These are phyloP conservation scores for Lucinisca nassula DNA, from an alignment of 2,888 invertebrate species.

Conservation along the genomic window DNA sequence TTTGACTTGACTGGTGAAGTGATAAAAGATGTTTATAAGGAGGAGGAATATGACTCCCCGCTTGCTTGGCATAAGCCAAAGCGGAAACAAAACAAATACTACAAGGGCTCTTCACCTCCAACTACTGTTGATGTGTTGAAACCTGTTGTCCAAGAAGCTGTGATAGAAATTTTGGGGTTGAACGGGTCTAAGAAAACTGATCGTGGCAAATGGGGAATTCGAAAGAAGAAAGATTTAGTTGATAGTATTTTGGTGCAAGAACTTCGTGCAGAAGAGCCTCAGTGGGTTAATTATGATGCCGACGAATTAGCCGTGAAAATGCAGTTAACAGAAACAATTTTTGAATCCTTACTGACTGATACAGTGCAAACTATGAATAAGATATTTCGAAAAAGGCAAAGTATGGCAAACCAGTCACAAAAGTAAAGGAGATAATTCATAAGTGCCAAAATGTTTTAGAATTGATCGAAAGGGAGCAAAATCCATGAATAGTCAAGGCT, in stretches of 20 bases:
- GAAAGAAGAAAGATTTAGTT: slow-evolving; percentile 90
- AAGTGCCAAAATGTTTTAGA: background rate
- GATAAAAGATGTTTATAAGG: slow-evolving; percentile 85
- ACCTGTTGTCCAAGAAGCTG: slow-evolving; percentile 82
- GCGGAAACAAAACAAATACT: slow-evolving; percentile 79
- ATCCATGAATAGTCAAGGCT: background rate
- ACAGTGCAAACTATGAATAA: slow-evolving; percentile 87
- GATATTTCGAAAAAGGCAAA: slow-evolving; percentile 77
- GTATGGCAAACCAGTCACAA: slow-evolving; percentile 52
- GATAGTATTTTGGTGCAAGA: slow-evolving; percentile 92
- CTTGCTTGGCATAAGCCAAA: slow-evolving; percentile 90
- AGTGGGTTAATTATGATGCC: slow-evolving; percentile 93
- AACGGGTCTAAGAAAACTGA: slow-evolving; percentile 77
- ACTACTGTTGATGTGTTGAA: slow-evolving; percentile 80
- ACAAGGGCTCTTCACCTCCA: slow-evolving; percentile 81
- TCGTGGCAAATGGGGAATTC: slow-evolving; percentile 81
- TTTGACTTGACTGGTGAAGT: slow-evolving; percentile 87
- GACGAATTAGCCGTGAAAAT: slow-evolving; percentile 92
- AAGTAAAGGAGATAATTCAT: slow-evolving; percentile 8
- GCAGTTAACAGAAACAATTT: slow-evolving; percentile 89
- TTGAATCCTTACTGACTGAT: slow-evolving; percentile 89
- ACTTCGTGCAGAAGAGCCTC: slow-evolving; percentile 92
- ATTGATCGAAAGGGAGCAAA: background rate
- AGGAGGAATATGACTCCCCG: slow-evolving; percentile 83
- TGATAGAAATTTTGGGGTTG: slow-evolving; percentile 81